Evolutionary conservation across 2,888 invertebrate genomes (phyloP).

Genomic region (Heterodera filipjevi): DNA sequence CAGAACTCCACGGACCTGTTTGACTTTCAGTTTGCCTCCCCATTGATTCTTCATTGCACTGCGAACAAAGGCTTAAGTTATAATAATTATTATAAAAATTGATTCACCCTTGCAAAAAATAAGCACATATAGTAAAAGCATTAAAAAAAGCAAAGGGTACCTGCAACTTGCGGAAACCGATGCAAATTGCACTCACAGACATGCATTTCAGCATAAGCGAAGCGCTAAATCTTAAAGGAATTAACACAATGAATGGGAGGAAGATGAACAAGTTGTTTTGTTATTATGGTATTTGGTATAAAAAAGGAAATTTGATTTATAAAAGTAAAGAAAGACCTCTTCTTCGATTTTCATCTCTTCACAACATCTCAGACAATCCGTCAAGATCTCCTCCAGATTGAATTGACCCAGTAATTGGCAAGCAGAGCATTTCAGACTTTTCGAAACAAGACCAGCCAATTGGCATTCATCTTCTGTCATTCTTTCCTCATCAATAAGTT

Average conservation of each 20-base stretch:
- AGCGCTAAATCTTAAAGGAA: conserved; percentile 70
- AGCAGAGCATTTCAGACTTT: conserved; percentile 51
- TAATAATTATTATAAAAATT: neutral
- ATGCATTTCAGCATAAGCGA: conserved; percentile 87
- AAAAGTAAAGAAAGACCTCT: conserved; percentile 41
- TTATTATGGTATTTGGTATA: too few relatives aligned
- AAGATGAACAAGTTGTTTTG: too few relatives aligned
- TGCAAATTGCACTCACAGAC: conserved; percentile 98
- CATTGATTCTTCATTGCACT: conserved; percentile 87
- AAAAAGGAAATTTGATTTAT: neutral
- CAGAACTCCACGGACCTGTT: conserved; percentile 89
- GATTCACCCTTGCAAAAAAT: too few relatives aligned
- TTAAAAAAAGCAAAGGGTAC: neutral
- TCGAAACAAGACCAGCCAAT: conserved; percentile 53
- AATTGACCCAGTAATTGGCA: conserved; percentile 52
- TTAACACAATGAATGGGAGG: too few relatives aligned
- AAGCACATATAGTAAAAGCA: too few relatives aligned
- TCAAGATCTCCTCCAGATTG: conserved; percentile 52
- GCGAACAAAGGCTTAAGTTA: conserved; percentile 83
- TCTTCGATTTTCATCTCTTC: conserved; percentile 54
- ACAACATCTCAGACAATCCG: conserved; percentile 59
- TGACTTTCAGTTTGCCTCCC: conserved; percentile 76
- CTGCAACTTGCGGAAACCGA: conserved; percentile 62
- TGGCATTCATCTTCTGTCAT: conserved; percentile 49
- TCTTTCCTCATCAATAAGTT: conserved; percentile 21